Base-by-base conservation (phyloP, 2,797 vertebrate species). In the Eremophila alpestris region DNA sequence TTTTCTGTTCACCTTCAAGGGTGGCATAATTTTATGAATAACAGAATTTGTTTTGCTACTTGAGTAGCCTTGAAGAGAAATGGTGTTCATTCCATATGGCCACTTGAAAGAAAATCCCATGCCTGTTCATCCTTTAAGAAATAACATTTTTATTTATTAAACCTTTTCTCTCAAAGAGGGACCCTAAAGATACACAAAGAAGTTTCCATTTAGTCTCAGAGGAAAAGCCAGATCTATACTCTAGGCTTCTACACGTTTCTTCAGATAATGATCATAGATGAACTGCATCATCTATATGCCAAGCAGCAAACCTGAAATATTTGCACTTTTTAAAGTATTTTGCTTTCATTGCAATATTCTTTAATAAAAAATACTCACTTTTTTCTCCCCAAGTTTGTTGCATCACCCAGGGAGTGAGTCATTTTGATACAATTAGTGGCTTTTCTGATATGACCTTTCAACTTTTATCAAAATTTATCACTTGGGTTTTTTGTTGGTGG, bases 11-110 rank as follows among this genome's bases (percentile, higher is more conserved):
- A 38, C 69, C 43, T 89, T 81, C 82, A 90, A 92, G 62, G 23
- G 46, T 92, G 65, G 84, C 43, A 48, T 86, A 91, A 85, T 93
- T 89, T 94, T 94, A 89, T 89, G 26, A 80, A 69, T 89, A 91
- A 88, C 76, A 90, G 70, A 94, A 89, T 63, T 51, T 88, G 80
- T 73, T 91, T 92, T 96, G 82, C 93, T 93, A 78, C 84, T 94
- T 85, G 62, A 95, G 82, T 81, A 92, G 76, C 49, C 51, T 81
- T 77, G 15, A 94, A 92, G 41, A 89, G 26, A 87, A 88, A 59
- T 41, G 13, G n/a, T 85, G 71, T 86, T 92, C 58, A 41, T 89
- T 91, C 68, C 68, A 49, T 62, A 64, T 34, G 76, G 16, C 49
- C 51, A 73, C 87, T 89, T 96, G 68, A 92, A 92, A 95, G 78